A percentile compares a stretch with the other conserved stretches of the same genome.
Conservation (phyloP, 2,113 vertebrate genomes). For the Brevimyrus niger region DNA sequence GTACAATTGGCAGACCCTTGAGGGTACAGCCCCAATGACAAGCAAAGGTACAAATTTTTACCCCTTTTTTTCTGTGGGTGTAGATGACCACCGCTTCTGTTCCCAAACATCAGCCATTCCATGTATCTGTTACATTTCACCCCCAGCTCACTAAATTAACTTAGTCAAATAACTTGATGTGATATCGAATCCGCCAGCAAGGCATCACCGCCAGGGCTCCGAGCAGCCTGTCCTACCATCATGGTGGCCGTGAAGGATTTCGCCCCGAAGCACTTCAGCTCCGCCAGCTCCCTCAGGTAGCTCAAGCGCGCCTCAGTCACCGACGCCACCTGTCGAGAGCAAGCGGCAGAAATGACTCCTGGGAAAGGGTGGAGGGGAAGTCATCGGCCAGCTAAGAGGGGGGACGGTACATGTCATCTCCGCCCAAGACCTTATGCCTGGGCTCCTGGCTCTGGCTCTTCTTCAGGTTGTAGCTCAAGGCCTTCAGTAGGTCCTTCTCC, state of each 20-base stretch:
- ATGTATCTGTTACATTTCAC: background rate
- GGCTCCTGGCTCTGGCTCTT: constrained; percentile 78
- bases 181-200: background rate
- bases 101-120: background rate
- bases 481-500: constrained; percentile 92
- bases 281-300: constrained; percentile 85
- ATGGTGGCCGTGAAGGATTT: constrained; percentile 89
- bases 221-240: constrained; percentile 63
- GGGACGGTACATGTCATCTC: background rate
- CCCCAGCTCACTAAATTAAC: background rate
- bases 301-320: constrained; percentile 74
- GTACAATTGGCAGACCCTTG: too few species aligned
- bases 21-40: too few species aligned
- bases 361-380: background rate
- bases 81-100: too few species aligned
- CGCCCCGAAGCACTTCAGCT: constrained; percentile 85
- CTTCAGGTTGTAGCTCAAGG: constrained; percentile 90
- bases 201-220: too few species aligned
- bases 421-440: constrained; percentile 69
- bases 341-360: background rate
- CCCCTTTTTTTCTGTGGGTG: too few species aligned
- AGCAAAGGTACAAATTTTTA: too few species aligned
- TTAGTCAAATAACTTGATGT: background rate
- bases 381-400: background rate
- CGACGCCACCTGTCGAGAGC: constrained; percentile 52